A percentile compares a stretch with the other conserved stretches of the same genome.
Evolutionary conservation across 2,113 vertebrate genomes (phyloP).

Genomic region (Gracilinanus agilis): DNA sequence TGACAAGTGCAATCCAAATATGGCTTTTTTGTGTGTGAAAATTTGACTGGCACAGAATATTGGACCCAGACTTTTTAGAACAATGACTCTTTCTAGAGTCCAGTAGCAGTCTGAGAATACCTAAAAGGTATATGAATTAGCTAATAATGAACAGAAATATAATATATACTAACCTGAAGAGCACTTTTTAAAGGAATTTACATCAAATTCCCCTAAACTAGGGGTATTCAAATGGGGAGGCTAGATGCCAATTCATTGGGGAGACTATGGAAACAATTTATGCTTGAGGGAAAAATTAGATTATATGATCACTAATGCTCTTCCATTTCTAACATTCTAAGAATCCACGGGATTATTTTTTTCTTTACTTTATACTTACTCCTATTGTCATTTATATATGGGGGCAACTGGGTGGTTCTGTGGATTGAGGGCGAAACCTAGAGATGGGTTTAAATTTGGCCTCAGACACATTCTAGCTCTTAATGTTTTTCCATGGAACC

Average conservation of each 20-base stretch:
- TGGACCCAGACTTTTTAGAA: neutral
- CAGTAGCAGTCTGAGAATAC: neutral
- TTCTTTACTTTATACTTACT: neutral
- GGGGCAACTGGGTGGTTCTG: too few species aligned
- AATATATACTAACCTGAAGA: neutral
- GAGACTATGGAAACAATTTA: neutral
- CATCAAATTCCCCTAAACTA: neutral
- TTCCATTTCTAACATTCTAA: neutral
- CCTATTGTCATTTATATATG: neutral
- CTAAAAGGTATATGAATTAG: neutral
- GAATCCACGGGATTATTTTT: neutral
- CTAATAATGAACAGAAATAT: neutral
- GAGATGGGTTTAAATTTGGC: too few species aligned
- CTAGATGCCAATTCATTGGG: neutral
- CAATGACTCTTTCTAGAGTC: neutral
- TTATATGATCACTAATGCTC: too few species aligned
- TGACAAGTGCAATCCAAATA: neutral
- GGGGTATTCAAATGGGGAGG: neutral
- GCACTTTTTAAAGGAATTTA: neutral
- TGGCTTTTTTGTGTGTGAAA: neutral
- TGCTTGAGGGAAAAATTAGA: neutral
- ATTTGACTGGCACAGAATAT: too few species aligned
- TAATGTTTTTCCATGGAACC: too few species aligned
- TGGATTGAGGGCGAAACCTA: too few species aligned
- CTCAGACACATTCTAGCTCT: too few species aligned